Conservation (phyloP, 37 sponge, comb jelly and placozoan genomes). For the Sycon ciliatum region DNA sequence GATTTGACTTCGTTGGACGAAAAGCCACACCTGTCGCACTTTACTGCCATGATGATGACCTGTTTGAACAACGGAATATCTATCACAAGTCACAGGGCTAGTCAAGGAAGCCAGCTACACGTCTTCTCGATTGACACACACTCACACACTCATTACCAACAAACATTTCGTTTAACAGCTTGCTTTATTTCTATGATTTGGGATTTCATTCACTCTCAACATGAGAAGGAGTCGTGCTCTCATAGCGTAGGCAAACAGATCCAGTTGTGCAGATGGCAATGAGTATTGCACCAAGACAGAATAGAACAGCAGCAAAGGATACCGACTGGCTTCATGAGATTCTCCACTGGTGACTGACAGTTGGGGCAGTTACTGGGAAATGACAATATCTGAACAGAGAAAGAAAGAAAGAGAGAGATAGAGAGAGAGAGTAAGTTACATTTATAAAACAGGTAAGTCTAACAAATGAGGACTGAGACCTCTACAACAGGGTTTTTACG, state of each 20-base stretch:
- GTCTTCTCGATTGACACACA: no score
- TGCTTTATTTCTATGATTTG: no score
- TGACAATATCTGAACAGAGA: constrained; percentile 31
- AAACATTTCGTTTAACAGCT: background rate
- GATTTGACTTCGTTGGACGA: constrained; percentile 84
- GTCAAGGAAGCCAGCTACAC: background rate
- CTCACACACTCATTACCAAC: background rate
- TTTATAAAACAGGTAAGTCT: no score
- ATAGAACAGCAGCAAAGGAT: constrained; percentile 15
- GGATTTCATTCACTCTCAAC: no score
- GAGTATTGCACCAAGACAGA: background rate
- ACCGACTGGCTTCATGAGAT: constrained; percentile 65
- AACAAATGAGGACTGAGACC: background rate
- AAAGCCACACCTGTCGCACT: constrained; percentile 81
- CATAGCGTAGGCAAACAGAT: background rate
- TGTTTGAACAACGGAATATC: constrained; percentile 83
- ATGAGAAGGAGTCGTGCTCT: background rate
- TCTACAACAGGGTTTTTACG: no score
- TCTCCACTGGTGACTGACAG: constrained; percentile 52
- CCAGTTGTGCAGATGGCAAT: background rate
- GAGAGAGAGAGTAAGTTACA: no score
- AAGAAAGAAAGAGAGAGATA: background rate
- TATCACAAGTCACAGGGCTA: constrained; percentile 3
- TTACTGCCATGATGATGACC: constrained; percentile 82
- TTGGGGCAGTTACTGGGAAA: constrained; percentile 46